Evolutionary conservation across 2,797 vertebrate species (phyloP), one percentile per base, ranked within the genome.

Genomic region (Psittacula echo): DNA sequence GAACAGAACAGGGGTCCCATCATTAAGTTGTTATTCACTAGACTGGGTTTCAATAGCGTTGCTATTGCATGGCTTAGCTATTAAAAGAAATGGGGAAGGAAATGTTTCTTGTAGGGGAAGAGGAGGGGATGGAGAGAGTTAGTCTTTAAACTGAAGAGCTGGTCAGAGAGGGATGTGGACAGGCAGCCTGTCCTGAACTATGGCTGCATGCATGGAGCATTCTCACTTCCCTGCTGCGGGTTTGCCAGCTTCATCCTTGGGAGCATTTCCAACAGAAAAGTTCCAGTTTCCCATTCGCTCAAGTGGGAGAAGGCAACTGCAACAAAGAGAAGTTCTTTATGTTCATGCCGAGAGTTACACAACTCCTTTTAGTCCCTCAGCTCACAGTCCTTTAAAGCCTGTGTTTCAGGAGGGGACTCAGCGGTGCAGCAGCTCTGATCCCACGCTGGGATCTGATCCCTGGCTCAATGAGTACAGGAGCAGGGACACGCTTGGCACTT

Each of bases 11-110:
- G 74, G 85, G 56, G 75, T 85, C 84, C 79, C 81, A 88, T 92
- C 94, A 93, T 95, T 94, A 94, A 91, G 87, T 89, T 86, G 87
- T 96, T 94, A 92, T 93, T 91, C 89, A 94, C 73, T 39, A 93
- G 90, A 93, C 72, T 80, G 77, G 22, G 51, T 94, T 89, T 96
- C 88, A 93, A 82, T 93, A 79, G 82, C 58, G 81, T 76, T 78
- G 81, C 87, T 95, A 83, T 78, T 54, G 72, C 82, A 32, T 56
- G 82, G 88, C 83, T 88, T 77, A 76, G 83, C 80, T n/a, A 20
- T 82, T 85, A 89, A 85, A 95, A 61, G 83, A 93, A 92, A 87
- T 14, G 65, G 53, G 70, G 85, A 85, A 89, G 77, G 68, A 95
- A 94, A 85, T n/a, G 80, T 76, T 93, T 94, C n/a, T 84, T 89